A percentile compares a stretch with the other conserved stretches of the same genome.
phyloP scores from a whole-genome alignment of 2,113 vertebrate genomes.

The Phoxinus phoxinus region DNA sequence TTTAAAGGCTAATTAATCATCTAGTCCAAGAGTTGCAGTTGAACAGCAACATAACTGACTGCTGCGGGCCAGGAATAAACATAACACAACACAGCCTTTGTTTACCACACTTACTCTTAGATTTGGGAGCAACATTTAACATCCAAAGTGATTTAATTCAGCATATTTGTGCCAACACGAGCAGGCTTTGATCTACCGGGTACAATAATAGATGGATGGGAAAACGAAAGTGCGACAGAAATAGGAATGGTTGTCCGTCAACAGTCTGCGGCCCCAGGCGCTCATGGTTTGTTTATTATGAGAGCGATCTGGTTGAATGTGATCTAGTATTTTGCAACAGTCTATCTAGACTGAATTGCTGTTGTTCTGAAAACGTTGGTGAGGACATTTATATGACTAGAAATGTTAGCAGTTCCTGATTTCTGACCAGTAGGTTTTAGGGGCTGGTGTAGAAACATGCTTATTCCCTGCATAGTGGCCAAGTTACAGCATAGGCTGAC shows the following conservation, averaged over 20 bases:
- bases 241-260: neutral
- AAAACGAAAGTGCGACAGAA: conserved; percentile 25
- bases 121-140: neutral
- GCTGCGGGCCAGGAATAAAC: neutral
- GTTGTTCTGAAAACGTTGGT: neutral
- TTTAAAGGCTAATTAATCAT: neutral
- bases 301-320: neutral
- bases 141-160: neutral
- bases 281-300: conserved; percentile 8
- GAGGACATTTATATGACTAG: neutral
- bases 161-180: neutral
- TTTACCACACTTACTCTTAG: neutral
- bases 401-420: neutral
- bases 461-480: too few relatives aligned
- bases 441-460: neutral
- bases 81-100: neutral
- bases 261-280: neutral
- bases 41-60: neutral
- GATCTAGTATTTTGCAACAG: neutral
- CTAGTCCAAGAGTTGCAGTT: neutral
- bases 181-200: neutral
- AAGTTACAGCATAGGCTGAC: neutral
- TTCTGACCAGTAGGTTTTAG: neutral
- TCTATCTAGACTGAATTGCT: neutral
- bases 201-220: neutral